Conservation (phyloP, 1,140 invertebrate genomes). For the Ceratosolen fusciceps region DNA sequence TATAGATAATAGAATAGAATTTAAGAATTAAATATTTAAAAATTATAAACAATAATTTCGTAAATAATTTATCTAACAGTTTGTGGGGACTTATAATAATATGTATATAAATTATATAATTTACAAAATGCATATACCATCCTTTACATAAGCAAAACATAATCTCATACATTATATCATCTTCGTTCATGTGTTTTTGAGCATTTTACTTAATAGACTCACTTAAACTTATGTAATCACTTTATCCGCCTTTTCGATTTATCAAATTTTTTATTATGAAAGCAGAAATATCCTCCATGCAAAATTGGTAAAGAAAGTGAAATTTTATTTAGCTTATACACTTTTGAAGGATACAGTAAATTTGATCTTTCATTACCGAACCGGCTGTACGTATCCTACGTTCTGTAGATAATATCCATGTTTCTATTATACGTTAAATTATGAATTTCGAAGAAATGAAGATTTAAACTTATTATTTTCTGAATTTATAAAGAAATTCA, state of each 20-base stretch:
- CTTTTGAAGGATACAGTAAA: too few relatives aligned
- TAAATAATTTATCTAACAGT: too few relatives aligned
- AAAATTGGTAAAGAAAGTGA: slow-evolving; percentile 30
- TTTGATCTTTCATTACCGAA: slow-evolving; percentile 44
- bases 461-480: neutral
- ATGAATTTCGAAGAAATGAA: neutral
- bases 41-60: too few relatives aligned
- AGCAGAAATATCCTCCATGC: neutral
- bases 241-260: neutral
- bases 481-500: neutral
- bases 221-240: too few relatives aligned
- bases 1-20: too few relatives aligned
- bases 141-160: neutral
- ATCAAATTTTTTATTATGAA: neutral
- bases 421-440: neutral
- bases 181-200: slow-evolving; percentile 39
- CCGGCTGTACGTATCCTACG: too few relatives aligned
- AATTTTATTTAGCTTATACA: too few relatives aligned
- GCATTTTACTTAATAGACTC: slow-evolving; percentile 10
- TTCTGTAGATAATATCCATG: too few relatives aligned
- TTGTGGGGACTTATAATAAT: too few relatives aligned
- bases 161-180: slow-evolving; percentile 32
- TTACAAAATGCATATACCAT: neutral
- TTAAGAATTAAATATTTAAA: too few relatives aligned
- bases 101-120: neutral